A percentile compares a stretch with the other conserved stretches of the same genome.
Evolutionary conservation across 2,888 invertebrate genomes (phyloP).

Genomic region (Calliphora vomitoria): DNA sequence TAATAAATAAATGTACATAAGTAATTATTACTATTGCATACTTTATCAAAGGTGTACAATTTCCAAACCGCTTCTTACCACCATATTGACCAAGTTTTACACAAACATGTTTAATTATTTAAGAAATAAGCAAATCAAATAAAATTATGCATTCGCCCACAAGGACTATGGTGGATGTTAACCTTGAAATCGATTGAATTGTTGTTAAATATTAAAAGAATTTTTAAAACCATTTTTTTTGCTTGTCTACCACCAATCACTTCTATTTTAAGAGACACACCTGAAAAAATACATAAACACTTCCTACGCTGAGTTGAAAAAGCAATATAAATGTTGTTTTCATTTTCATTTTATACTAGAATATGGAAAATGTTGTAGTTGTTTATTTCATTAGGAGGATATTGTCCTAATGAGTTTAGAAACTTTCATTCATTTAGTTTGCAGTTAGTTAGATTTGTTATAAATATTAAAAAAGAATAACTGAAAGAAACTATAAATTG

Average conservation of each 20-base stretch:
- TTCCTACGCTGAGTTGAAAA: conserved; percentile 20
- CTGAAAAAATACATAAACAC: not conserved
- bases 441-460: not conserved
- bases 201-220: conserved; percentile 20
- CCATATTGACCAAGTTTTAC: not conserved
- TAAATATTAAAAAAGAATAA: not conserved
- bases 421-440: conserved; percentile 4
- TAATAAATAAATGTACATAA: not conserved
- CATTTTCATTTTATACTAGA: not conserved
- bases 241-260: conserved; percentile 9
- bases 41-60: not conserved
- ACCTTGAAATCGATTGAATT: conserved; percentile 29
- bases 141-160: conserved; percentile 11
- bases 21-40: not conserved
- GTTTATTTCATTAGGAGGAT: not conserved
- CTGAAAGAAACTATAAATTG: conserved; percentile 2
- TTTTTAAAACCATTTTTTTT: not conserved
- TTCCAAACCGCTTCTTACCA: not conserved
- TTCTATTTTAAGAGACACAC: conserved; percentile 23
- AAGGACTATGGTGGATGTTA: conserved; percentile 48
- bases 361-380: not conserved
- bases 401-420: not conserved
- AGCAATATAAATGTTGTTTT: not conserved
- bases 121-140: not conserved
- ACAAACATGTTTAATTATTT: not conserved